Evolutionary conservation across 2,113 vertebrate species (phyloP).

Genomic region (Elgaria multicarinata): DNA sequence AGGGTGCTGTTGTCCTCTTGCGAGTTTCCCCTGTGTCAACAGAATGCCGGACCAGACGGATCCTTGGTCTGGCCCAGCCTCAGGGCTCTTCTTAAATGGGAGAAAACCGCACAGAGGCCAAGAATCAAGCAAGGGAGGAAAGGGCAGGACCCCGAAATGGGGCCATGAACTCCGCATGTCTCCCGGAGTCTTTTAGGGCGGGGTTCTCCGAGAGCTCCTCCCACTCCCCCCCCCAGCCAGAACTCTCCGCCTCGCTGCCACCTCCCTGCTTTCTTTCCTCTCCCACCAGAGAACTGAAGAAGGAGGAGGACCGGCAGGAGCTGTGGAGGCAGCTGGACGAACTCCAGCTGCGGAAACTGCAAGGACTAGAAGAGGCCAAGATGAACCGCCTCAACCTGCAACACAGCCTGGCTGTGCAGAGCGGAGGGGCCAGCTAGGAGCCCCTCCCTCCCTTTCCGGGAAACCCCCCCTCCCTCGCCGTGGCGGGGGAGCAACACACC

Average conservation of each 20-base stretch:
- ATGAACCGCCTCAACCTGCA: conserved; percentile 67
- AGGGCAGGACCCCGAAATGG: no score
- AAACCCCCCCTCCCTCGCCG: background rate
- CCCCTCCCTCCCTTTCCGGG: background rate
- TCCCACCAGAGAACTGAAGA: conserved; percentile 85
- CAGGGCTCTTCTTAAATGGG: no score
- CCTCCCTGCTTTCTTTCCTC: background rate
- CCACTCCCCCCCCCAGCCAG: background rate
- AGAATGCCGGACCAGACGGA: no score
- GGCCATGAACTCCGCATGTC: background rate
- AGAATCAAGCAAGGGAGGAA: no score
- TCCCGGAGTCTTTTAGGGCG: background rate
- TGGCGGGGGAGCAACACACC: background rate
- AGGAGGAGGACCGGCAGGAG: conserved; percentile 85
- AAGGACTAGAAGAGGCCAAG: conserved; percentile 81
- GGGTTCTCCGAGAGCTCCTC: background rate
- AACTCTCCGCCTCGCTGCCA: background rate
- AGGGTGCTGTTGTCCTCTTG: no score
- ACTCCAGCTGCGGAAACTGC: conserved; percentile 83
- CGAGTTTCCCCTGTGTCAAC: no score
- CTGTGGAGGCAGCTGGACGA: conserved; percentile 90
- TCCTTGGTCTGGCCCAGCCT: no score
- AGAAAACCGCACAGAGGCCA: no score
- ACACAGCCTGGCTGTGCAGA: conserved; percentile 78
- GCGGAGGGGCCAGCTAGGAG: conserved; percentile 78